phyloP scores from a whole-genome alignment of 2,888 invertebrate genomes.

The Orchesellides sinensis region DNA sequence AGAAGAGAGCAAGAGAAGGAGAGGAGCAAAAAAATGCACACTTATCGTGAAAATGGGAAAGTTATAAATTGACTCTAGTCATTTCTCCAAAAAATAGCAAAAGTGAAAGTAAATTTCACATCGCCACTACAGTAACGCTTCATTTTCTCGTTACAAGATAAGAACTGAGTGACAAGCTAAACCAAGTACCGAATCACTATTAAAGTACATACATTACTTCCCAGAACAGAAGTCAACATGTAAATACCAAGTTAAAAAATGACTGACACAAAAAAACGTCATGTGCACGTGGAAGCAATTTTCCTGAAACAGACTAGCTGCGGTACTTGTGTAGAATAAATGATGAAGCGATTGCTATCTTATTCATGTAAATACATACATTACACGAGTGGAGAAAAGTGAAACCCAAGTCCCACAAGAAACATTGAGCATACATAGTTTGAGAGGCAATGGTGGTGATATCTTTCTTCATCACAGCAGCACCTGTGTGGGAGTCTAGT shows the following conservation, averaged over 20 bases:
- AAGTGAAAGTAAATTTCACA: constrained; percentile 51
- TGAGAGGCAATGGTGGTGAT: not conserved
- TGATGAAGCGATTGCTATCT: constrained; percentile 60
- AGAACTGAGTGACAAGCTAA: constrained; percentile 57
- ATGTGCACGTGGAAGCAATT: constrained; percentile 64
- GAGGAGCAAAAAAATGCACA: constrained; percentile 17
- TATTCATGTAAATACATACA: constrained; percentile 44
- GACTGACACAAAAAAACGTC: constrained; percentile 48
- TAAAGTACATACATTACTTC: not conserved
- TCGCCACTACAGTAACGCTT: constrained; percentile 14
- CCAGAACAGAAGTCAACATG: not conserved
- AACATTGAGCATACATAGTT: not conserved
- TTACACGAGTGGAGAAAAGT: constrained; percentile 7
- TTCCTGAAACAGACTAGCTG: constrained; percentile 34
- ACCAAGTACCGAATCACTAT: constrained; percentile 35
- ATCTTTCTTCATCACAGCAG: not conserved
- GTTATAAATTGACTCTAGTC: constrained; percentile 38
- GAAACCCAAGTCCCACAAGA: not conserved
- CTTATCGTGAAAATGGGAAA: constrained; percentile 46
- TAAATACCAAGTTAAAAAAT: constrained; percentile 38
- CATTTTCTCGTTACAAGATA: constrained; percentile 43
- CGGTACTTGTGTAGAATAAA: constrained; percentile 47
- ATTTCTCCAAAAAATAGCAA: constrained; percentile 14
- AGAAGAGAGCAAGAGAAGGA: not conserved
- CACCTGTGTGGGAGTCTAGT: not conserved